Percentiles rank a stretch among this genome's conserved stretches.
phyloP scores from a whole-genome alignment of 2,113 vertebrate genomes.

The Tychaedon coryphoeus region DNA sequence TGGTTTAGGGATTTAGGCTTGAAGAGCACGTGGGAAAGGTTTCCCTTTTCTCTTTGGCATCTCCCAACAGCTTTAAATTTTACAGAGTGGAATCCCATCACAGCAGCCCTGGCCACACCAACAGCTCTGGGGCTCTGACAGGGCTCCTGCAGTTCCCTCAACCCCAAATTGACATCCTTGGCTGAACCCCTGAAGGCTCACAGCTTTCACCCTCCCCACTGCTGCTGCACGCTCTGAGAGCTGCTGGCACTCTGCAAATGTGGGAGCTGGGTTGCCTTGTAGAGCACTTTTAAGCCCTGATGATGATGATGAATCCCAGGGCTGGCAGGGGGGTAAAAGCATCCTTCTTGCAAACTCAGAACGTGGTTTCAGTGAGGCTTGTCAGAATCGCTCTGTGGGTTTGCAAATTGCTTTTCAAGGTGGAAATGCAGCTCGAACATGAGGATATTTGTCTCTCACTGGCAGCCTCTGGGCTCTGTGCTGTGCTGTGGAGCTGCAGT shows the following conservation, averaged over 20 bases:
- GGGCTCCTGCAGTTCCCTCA: not conserved
- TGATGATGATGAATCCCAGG: not conserved
- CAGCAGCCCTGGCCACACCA: not conserved
- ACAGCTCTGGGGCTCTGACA: accelerated
- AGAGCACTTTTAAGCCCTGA: not conserved
- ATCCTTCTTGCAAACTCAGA: not conserved
- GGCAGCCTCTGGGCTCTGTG: not conserved
- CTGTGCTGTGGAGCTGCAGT: not conserved
- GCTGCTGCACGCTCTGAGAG: accelerated
- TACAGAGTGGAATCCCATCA: not conserved
- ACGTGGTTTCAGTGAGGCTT: not conserved
- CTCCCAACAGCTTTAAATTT: not conserved
- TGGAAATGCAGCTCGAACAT: not conserved
- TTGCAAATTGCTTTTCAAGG: slow-evolving; percentile 24
- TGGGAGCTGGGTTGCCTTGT: not conserved
- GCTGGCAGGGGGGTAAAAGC: not conserved
- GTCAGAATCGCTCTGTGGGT: not conserved
- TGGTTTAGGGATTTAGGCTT: not conserved
- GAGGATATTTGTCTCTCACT: not conserved
- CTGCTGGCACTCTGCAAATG: accelerated
- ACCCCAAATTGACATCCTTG: not conserved
- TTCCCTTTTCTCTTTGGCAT: not conserved
- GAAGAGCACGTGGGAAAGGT: accelerated
- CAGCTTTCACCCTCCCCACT: accelerated
- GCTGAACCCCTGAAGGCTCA: not conserved